Evolutionary conservation across 2,113 vertebrate genomes (phyloP), one percentile per base, ranked within the genome.

Genomic region (Alosa alosa): DNA sequence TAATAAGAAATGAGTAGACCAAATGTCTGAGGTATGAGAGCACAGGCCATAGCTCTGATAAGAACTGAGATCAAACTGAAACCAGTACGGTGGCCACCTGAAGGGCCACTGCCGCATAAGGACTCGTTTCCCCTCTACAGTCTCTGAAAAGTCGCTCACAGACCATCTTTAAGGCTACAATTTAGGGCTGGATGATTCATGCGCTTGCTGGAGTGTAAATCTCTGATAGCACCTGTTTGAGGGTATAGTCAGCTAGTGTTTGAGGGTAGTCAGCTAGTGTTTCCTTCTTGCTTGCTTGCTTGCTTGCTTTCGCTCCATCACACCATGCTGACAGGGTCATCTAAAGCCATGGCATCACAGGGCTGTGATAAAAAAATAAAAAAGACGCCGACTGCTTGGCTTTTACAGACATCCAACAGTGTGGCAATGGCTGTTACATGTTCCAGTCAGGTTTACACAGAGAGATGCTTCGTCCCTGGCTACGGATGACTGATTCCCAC

Each of bases 351-450:
- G 15, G 52, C 52, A 18, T 55, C 52, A 17, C 50, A 55, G 52
- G 17, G 52, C 17, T 55, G 52, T 55, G 52, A 18, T 11, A 55
- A 55, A 55, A 17, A 18, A 55, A 55, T 15, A 0, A 44, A 44
- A 3, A 44, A 17, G 8, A 15, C 60, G 1, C 60, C 22, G 22
- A 20, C 64, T 72, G 64, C 64, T 31, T 31, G 64, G 25, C 64
- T 36, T 36, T 36, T 36, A 72, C 64, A 72, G 64, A 36, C n/a
- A 36, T 72, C 64, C 31, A 36, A 15, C 72, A 36, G 31, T 4
- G 72, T 39, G 72, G 13, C 72, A 78, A 78, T 78, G 72, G 72
- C 72, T 72, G 25, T 31, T 31, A 36, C 64, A 72, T 72, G 64
- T 36, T 72, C 64, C n/a, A 72, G 25, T 25, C 64, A 78, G 25